Evolutionary conservation across 1,140 invertebrate species (phyloP).

Genomic region (Caerostris darwini): DNA sequence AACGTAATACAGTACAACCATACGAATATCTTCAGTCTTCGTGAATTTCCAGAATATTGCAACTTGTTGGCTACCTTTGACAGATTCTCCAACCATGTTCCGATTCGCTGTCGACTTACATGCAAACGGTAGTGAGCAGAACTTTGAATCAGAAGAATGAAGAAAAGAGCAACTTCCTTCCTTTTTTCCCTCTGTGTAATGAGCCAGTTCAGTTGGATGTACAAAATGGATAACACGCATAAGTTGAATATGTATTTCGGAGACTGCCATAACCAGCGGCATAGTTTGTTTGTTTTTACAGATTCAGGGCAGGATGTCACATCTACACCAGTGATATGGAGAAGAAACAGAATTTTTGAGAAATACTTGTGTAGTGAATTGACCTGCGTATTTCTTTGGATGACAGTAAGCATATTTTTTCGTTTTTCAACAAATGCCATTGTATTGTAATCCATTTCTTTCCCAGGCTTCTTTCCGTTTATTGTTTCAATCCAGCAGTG

Average conservation of each 20-base stretch:
- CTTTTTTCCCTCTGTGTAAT: background rate
- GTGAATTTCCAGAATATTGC: background rate
- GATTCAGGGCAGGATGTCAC: background rate
- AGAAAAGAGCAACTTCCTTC: background rate
- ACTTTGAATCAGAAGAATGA: background rate
- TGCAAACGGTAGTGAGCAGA: background rate
- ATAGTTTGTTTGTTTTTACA: background rate
- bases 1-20: background rate
- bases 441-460: too few relatives aligned
- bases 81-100: background rate
- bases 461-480: too few relatives aligned
- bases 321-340: background rate
- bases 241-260: background rate
- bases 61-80: background rate
- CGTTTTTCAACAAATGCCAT: too few relatives aligned
- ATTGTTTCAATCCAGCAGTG: too few relatives aligned
- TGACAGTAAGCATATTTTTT: too few relatives aligned
- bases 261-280: background rate
- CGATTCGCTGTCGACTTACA: background rate
- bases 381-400: background rate
- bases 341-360: background rate
- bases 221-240: too few relatives aligned
- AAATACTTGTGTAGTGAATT: background rate
- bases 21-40: background rate
- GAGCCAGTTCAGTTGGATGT: background rate